phyloP scores from a whole-genome alignment of 2,113 vertebrate species.

The Athene noctua region DNA sequence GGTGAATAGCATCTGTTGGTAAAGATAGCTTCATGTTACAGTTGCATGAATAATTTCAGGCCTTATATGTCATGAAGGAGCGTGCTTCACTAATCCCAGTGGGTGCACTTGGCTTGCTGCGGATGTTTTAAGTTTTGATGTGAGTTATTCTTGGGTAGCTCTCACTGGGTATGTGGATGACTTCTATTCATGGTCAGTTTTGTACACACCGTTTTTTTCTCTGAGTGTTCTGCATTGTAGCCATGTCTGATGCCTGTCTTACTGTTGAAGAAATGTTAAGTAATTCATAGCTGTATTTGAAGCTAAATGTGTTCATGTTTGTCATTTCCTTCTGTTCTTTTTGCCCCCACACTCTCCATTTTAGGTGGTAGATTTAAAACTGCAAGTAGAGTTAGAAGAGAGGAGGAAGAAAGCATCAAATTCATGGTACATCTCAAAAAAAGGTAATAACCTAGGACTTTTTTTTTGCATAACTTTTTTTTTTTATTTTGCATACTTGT shows the following conservation, averaged over 20 bases:
- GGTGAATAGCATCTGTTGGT: not conserved
- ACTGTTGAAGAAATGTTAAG: not conserved
- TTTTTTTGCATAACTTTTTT: not conserved
- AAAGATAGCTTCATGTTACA: not conserved
- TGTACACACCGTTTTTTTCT: fast-evolving
- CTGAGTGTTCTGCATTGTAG: not conserved
- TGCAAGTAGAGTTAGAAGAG: slow-evolving; percentile 84
- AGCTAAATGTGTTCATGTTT: not conserved
- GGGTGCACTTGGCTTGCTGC: not conserved
- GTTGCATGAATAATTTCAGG: not conserved
- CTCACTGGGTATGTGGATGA: not conserved
- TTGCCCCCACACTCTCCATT: not conserved
- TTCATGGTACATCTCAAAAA: slow-evolving; percentile 70
- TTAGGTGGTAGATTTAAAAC: slow-evolving; percentile 88
- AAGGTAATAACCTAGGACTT: slow-evolving; percentile 66
- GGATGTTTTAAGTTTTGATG: not conserved
- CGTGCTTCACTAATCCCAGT: not conserved
- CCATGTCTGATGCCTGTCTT: not conserved
- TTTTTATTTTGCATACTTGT: fast-evolving
- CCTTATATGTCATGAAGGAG: not conserved
- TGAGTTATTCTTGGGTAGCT: not conserved
- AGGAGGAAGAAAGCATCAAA: slow-evolving; percentile 79
- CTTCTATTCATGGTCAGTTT: not conserved
- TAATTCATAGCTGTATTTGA: not conserved
- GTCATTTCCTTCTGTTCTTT: not conserved